Evolutionary conservation across 2,113 vertebrate species (phyloP).

Genomic region (Podocnemis expansa): DNA sequence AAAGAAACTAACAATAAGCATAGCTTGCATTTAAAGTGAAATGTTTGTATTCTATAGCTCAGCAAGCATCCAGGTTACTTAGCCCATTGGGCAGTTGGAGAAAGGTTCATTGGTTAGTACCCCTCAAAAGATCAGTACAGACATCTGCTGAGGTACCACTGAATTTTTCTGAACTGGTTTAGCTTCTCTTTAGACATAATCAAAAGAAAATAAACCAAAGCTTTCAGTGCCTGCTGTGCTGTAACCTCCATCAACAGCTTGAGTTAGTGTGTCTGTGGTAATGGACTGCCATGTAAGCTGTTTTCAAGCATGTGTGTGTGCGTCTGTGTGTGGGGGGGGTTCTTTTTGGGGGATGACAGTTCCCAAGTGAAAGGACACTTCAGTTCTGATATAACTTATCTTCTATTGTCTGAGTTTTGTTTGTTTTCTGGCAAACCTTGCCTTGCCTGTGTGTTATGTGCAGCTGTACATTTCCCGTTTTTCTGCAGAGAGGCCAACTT

Average conservation of each 20-base stretch:
- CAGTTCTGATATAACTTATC: slow-evolving; percentile 79
- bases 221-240: slow-evolving; percentile 44
- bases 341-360: slow-evolving; percentile 72
- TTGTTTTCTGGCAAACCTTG: slow-evolving; percentile 82
- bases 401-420: slow-evolving; percentile 80
- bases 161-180: slow-evolving; percentile 47
- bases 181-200: slow-evolving; percentile 53
- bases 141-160: slow-evolving; percentile 10
- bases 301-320: slow-evolving; percentile 47
- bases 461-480: slow-evolving; percentile 72
- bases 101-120: slow-evolving; percentile 45
- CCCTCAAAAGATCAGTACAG: neutral
- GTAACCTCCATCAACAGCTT: slow-evolving; percentile 27
- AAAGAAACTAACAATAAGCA: neutral
- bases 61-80: slow-evolving; percentile 31
- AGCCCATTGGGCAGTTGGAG: neutral
- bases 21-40: slow-evolving; percentile 42
- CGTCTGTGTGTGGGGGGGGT: slow-evolving; percentile 12
- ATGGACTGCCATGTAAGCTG: slow-evolving; percentile 65
- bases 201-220: slow-evolving; percentile 70
- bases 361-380: slow-evolving; percentile 81
- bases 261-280: slow-evolving; percentile 57
- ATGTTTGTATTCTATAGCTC: slow-evolving; percentile 19
- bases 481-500: slow-evolving; percentile 74
- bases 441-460: slow-evolving; percentile 70